These are phyloP conservation scores for Prunella fulvescens DNA, from an alignment of 2,113 vertebrate genomes.

Conservation along the genomic window DNA sequence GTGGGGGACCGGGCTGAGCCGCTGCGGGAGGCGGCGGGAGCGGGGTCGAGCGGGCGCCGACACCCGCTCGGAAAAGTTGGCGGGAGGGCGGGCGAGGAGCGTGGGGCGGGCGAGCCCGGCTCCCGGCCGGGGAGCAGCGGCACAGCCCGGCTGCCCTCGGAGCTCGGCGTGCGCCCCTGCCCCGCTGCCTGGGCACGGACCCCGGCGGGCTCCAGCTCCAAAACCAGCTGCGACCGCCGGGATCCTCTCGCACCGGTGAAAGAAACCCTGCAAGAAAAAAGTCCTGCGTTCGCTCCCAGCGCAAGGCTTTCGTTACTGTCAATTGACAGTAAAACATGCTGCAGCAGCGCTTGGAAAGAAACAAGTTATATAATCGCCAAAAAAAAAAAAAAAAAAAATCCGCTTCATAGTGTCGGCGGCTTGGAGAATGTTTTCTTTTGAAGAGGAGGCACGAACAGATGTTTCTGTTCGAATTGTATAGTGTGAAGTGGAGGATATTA, in stretches of 20 bases:
- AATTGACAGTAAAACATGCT: neutral
- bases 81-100: neutral
- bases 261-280: neutral
- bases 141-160: neutral
- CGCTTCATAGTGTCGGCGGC: neutral
- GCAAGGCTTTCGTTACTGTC: neutral
- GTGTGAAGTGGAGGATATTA: neutral
- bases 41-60: neutral
- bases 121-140: neutral
- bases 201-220: neutral
- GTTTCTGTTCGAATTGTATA: neutral
- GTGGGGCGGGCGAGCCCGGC: neutral
- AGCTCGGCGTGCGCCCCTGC: neutral
- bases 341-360: neutral
- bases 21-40: neutral
- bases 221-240: neutral
- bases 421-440: neutral
- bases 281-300: neutral
- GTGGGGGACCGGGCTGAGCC: neutral
- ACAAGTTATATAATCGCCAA: constrained; percentile 56
- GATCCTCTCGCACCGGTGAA: neutral
- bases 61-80: neutral
- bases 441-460: neutral
- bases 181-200: neutral
- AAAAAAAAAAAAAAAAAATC: neutral